Evolutionary conservation across 2,797 vertebrate genomes (phyloP).

Genomic region (Triplophysa bombifrons): DNA sequence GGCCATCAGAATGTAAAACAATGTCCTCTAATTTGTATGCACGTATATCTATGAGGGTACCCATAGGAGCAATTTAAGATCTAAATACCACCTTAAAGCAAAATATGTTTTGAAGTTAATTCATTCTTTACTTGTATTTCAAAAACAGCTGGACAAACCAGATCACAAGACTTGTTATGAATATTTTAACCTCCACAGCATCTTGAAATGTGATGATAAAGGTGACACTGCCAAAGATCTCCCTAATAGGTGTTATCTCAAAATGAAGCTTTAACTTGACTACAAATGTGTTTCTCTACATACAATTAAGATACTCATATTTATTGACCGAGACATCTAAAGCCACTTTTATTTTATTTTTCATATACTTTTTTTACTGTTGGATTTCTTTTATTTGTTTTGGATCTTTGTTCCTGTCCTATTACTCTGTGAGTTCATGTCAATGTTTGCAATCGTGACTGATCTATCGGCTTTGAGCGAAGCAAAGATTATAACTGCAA

Average conservation of each 20-base stretch:
- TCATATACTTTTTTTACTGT: neutral
- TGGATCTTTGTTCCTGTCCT: neutral
- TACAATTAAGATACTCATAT: too few species aligned
- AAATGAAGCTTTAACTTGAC: too few species aligned
- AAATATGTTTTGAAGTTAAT: neutral
- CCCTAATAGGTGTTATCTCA: too few species aligned
- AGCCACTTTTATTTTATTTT: neutral
- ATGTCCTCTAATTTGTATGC: neutral
- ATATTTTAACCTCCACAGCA: too few species aligned
- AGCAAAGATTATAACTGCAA: constrained; percentile 37
- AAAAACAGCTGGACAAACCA: too few species aligned
- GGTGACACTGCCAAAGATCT: too few species aligned
- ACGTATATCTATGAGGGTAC: too few species aligned
- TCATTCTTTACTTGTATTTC: too few species aligned
- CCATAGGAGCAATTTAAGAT: neutral
- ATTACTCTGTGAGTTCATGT: neutral
- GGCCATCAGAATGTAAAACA: neutral
- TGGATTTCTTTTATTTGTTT: neutral
- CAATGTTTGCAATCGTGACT: constrained; percentile 29
- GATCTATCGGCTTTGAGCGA: constrained; percentile 6
- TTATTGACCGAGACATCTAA: too few species aligned
- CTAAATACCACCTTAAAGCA: neutral
- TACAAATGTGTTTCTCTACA: too few species aligned
- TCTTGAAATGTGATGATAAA: too few species aligned
- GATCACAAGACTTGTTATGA: too few species aligned